Percentiles rank a stretch among this genome's conserved stretches.
phyloP scores from a whole-genome alignment of 2,113 vertebrate species.

The Bubo scandiacus region DNA sequence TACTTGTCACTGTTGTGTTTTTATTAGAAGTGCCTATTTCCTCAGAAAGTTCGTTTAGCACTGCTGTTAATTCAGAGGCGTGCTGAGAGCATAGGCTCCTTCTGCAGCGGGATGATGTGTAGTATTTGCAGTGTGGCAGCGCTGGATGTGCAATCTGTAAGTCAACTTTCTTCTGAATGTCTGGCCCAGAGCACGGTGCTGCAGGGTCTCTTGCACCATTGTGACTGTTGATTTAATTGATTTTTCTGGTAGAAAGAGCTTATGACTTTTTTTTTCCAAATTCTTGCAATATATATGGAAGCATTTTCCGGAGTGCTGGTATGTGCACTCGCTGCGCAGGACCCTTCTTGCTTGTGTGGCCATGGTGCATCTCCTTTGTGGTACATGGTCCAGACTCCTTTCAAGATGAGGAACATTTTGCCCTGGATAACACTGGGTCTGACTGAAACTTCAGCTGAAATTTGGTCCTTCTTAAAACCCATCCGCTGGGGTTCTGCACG shows the following conservation, averaged over 20 bases:
- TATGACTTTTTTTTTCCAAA: not conserved
- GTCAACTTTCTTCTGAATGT: not conserved
- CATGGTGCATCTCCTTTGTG: fast-evolving
- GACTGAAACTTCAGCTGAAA: not conserved
- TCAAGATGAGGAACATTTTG: not conserved
- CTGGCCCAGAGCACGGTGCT: not conserved
- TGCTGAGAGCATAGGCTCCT: not conserved
- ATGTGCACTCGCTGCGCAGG: fast-evolving
- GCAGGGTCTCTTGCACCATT: not conserved
- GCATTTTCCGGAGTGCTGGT: not conserved
- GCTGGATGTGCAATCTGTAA: not conserved
- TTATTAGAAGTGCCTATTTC: constrained; percentile 18
- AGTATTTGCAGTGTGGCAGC: not conserved
- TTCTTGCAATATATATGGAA: not conserved
- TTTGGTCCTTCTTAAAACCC: not conserved
- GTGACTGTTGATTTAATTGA: not conserved
- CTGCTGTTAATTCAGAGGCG: not conserved
- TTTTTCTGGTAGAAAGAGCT: not conserved
- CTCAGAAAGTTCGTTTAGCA: not conserved
- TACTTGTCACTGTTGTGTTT: not conserved
- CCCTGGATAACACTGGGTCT: not conserved
- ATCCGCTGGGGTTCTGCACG: not conserved
- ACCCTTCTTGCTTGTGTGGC: not conserved
- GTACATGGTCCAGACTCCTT: not conserved
- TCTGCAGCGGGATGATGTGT: not conserved